Conservation (phyloP, 1,140 invertebrate species). For the Macrocentrus cingulum region DNA sequence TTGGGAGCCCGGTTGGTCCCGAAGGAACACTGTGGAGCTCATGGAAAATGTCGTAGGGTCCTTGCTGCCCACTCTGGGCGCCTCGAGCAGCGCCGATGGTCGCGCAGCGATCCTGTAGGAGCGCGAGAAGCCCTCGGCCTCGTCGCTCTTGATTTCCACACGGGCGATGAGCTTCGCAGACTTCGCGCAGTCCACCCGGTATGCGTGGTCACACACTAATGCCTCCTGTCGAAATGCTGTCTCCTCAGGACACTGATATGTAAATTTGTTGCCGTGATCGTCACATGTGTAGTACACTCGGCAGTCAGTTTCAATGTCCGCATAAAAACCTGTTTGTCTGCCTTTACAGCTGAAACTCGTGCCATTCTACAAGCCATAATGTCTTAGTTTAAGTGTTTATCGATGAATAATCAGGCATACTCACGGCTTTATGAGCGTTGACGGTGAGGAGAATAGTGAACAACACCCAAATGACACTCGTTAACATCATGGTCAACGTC, state of each 20-base stretch:
- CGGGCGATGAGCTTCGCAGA: conserved; percentile 1
- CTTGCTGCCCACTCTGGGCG: conserved; percentile 21
- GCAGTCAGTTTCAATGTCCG: conserved; percentile 56
- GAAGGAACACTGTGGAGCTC: conserved; percentile 37
- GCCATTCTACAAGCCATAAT: no score
- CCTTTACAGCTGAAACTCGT: conserved; percentile 50
- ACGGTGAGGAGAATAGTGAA: no score
- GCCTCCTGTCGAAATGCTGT: conserved; percentile 61
- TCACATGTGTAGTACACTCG: conserved; percentile 59
- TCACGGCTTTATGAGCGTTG: no score
- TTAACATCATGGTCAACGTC: no score
- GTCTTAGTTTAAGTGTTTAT: no score
- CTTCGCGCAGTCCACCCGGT: conserved; percentile 54
- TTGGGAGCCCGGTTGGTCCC: conserved; percentile 7
- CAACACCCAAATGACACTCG: no score
- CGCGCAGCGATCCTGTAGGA: conserved; percentile 30
- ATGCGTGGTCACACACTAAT: conserved; percentile 59
- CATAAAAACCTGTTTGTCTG: conserved; percentile 57
- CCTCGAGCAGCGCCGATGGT: conserved; percentile 11
- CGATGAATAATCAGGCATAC: no score
- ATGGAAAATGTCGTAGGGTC: conserved; percentile 35
- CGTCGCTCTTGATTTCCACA: neutral
- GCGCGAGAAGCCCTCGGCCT: conserved; percentile 26
- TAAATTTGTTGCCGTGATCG: conserved; percentile 56
- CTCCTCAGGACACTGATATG: conserved; percentile 56